A percentile compares a stretch with the other conserved stretches of the same genome.
phyloP scores from a whole-genome alignment of 2,113 vertebrate species.

The Myotis yumanensis region DNA sequence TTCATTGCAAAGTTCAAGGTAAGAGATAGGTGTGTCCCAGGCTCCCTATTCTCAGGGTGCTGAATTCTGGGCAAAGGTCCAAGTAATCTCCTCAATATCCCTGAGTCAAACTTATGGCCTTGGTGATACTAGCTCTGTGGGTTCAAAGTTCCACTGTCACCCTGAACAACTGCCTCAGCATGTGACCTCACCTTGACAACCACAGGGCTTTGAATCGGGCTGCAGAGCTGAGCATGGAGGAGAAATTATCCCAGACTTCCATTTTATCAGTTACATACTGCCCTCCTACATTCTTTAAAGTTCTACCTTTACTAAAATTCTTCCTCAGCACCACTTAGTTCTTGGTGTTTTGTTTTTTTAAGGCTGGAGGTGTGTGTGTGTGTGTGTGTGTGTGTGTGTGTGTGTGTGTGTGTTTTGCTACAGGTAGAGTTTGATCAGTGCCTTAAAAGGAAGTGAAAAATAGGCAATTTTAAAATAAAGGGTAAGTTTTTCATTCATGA shows the following conservation, averaged over 20 bases:
- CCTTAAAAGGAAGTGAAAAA: not conserved
- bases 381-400: not conserved
- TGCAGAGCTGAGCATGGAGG: rapidly evolving
- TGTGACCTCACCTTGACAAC: not conserved
- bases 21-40: rapidly evolving
- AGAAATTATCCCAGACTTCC: not conserved
- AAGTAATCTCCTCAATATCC: not conserved
- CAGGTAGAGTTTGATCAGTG: not conserved
- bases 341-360: not conserved
- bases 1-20: not conserved
- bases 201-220: not conserved
- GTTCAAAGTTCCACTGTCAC: not conserved
- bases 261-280: not conserved
- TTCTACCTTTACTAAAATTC: not conserved
- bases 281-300: not conserved
- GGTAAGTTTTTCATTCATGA: not conserved
- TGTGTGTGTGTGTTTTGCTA: not conserved
- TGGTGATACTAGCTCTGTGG: rapidly evolving
- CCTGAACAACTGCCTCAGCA: not conserved
- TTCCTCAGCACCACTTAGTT: not conserved
- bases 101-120: not conserved
- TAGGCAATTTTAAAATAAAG: not conserved
- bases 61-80: not conserved
- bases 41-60: not conserved
- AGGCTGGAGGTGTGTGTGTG: not conserved